phyloP scores from a whole-genome alignment of 2,113 vertebrate genomes.

The Pedetes capensis region DNA sequence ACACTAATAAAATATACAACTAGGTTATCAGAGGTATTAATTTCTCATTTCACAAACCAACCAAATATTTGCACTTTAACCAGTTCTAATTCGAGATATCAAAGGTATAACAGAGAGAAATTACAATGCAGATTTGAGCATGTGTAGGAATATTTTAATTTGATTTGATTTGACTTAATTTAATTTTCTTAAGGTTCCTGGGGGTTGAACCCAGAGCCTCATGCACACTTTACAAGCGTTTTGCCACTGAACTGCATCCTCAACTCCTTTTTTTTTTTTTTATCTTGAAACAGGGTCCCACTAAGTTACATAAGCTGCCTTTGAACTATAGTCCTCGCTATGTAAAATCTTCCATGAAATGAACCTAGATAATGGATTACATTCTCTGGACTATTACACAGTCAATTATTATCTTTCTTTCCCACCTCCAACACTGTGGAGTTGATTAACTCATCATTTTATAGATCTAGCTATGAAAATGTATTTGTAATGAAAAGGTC shows the following conservation, averaged over 20 bases:
- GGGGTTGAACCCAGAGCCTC: too few species aligned
- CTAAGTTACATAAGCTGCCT: too few species aligned
- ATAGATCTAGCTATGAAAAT: slow-evolving; percentile 36
- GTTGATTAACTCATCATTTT: slow-evolving; percentile 26
- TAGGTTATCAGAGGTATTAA: background rate
- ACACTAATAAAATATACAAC: background rate
- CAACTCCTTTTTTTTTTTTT: too few species aligned
- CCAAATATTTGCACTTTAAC: background rate
- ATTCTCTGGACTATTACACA: background rate
- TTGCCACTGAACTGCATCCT: too few species aligned
- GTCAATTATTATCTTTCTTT: slow-evolving; percentile 14
- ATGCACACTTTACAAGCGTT: too few species aligned
- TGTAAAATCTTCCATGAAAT: slow-evolving; percentile 12
- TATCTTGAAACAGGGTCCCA: too few species aligned
- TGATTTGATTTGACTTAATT: too few species aligned
- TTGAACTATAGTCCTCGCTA: background rate
- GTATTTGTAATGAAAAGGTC: too few species aligned
- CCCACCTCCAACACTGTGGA: background rate
- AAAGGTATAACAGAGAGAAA: background rate
- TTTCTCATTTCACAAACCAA: background rate
- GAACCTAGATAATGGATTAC: background rate
- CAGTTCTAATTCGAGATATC: background rate
- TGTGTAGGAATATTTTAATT: background rate
- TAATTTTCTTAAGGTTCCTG: too few species aligned
- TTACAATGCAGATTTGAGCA: background rate